These are phyloP conservation scores for Sebastes miniatus DNA, from an alignment of 2,797 vertebrate genomes.

Conservation along the genomic window DNA sequence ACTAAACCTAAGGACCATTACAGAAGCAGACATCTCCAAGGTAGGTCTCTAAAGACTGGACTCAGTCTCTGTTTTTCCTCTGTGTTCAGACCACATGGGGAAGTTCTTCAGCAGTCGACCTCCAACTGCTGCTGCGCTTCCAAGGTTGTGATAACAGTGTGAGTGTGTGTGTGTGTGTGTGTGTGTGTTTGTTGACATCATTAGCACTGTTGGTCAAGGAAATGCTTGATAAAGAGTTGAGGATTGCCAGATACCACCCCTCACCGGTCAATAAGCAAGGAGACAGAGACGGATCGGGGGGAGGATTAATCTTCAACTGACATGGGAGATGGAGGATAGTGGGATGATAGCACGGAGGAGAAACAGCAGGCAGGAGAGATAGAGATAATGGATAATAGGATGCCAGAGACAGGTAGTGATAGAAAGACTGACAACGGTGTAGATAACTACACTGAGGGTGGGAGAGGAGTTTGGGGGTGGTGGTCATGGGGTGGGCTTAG, in stretches of 20 bases:
- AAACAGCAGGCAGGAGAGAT: constrained; percentile 66
- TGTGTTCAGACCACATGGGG: constrained; percentile 38
- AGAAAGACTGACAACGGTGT: constrained; percentile 50
- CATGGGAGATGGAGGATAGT: constrained; percentile 62
- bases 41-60: constrained; percentile 76
- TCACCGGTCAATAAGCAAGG: constrained; percentile 51
- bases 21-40: constrained; percentile 92
- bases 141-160: constrained; percentile 46
- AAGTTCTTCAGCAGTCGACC: constrained; percentile 32
- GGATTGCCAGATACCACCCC: constrained; percentile 68
- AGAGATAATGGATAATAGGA: constrained; percentile 70
- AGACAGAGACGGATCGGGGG: constrained; percentile 61
- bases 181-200: constrained; percentile 43
- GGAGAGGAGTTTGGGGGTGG: constrained; percentile 1
- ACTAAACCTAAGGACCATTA: constrained; percentile 91
- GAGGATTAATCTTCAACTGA: constrained; percentile 62
- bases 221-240: constrained; percentile 72
- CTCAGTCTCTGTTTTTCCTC: constrained; percentile 31
- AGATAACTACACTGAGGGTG: constrained; percentile 55
- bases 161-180: constrained; percentile 16
- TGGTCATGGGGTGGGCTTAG: background rate
- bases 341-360: constrained; percentile 54
- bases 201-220: constrained; percentile 59
- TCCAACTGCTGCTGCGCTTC: constrained; percentile 24
- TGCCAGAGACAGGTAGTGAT: constrained; percentile 64